phyloP scores from a whole-genome alignment of 2,113 vertebrate species.

The Tringa solitaria region DNA sequence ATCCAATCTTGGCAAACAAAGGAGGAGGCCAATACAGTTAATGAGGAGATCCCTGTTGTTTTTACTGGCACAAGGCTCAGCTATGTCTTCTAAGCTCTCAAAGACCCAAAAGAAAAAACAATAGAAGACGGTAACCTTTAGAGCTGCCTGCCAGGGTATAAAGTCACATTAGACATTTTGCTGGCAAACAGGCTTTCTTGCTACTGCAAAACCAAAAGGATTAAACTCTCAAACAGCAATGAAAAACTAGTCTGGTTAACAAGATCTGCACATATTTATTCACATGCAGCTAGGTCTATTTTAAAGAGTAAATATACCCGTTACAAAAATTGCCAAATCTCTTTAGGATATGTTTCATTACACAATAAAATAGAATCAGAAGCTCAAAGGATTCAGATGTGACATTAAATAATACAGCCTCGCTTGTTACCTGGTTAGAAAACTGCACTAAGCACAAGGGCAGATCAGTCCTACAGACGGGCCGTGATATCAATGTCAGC shows the following conservation, averaged over 20 bases:
- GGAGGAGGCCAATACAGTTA: slow-evolving; percentile 51
- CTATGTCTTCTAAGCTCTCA: not conserved
- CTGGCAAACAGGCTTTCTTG: not conserved
- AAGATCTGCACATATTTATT: not conserved
- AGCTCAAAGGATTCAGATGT: not conserved
- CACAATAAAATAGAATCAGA: not conserved
- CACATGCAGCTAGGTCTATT: not conserved
- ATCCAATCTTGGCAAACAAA: slow-evolving; percentile 70
- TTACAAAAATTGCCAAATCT: not conserved
- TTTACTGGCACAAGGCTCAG: slow-evolving; percentile 55
- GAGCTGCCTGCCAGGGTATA: not conserved
- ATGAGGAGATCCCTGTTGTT: slow-evolving; percentile 60
- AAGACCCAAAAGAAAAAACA: slow-evolving; percentile 15
- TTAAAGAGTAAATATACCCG: not conserved
- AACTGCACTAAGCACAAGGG: not conserved
- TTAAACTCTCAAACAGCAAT: not conserved
- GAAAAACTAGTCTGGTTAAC: not conserved
- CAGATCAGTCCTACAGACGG: not conserved
- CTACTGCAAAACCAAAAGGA: not conserved
- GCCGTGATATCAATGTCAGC: not conserved
- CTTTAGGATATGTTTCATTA: not conserved
- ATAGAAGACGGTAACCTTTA: not conserved
- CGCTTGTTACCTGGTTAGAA: not conserved
- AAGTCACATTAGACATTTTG: not conserved
- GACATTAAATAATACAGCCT: not conserved